Percentiles rank a stretch among this genome's conserved stretches.
These are phyloP conservation scores for Otis tarda DNA, from an alignment of 2,113 vertebrate species.

Conservation along the genomic window DNA sequence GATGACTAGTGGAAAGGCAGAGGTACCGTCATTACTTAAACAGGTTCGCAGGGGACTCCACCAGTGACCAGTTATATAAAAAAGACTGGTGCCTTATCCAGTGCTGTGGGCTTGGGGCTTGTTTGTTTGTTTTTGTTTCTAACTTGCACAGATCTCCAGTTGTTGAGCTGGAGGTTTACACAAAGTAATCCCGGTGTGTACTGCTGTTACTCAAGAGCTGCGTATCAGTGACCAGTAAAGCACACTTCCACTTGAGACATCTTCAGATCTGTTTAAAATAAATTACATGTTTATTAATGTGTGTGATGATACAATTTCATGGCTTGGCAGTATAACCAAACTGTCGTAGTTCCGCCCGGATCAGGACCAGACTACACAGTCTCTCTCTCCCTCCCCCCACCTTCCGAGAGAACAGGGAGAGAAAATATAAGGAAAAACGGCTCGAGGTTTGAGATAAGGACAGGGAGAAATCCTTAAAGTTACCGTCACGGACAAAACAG, in stretches of 20 bases:
- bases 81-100: background rate
- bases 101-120: background rate
- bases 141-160: background rate
- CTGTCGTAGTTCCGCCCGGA: too few species aligned
- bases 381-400: too few species aligned
- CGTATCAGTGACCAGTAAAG: background rate
- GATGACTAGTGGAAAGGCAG: background rate
- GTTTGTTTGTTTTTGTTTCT: background rate
- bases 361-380: too few species aligned
- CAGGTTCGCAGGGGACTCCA: background rate
- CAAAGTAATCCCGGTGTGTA: background rate
- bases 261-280: background rate
- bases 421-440: too few species aligned
- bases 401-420: too few species aligned
- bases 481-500: too few species aligned
- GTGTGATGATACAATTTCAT: background rate
- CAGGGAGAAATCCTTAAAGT: too few species aligned
- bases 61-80: background rate
- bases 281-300: slow-evolving; percentile 56
- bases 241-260: background rate
- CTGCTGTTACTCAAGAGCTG: background rate
- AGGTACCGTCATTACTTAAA: background rate
- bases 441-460: too few species aligned
- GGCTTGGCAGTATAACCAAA: background rate
- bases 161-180: background rate